phyloP scores from a whole-genome alignment of 2,888 invertebrate species.

The Acanthosepion esculentum region DNA sequence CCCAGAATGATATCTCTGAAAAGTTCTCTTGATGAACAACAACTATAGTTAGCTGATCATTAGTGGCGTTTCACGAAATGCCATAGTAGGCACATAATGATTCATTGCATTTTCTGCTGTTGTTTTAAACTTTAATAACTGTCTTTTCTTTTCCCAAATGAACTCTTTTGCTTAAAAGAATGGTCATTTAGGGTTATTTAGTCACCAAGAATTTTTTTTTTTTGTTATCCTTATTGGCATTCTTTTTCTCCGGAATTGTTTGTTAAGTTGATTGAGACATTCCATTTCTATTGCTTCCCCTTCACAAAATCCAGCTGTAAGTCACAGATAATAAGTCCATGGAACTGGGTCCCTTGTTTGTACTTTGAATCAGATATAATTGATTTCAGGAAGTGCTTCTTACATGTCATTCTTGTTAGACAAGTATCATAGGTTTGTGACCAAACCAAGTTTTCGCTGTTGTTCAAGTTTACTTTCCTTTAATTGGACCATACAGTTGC shows the following conservation, averaged over 20 bases:
- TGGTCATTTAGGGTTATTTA: not conserved
- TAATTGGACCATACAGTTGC: no score
- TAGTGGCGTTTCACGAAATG: not conserved
- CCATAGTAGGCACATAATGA: not conserved
- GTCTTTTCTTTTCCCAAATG: not conserved
- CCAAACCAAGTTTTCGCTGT: not conserved
- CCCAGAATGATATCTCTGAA: not conserved
- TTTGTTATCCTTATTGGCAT: not conserved
- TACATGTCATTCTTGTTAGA: not conserved
- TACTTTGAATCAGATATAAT: not conserved
- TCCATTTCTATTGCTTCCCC: not conserved
- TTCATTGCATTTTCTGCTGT: not conserved
- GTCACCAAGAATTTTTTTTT: not conserved
- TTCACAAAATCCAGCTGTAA: not conserved
- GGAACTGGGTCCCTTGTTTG: not conserved
- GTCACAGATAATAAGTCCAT: not conserved
- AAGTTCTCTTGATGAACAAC: not conserved
- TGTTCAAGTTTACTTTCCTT: not conserved
- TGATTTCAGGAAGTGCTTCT: slow-evolving; percentile 15
- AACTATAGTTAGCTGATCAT: not conserved
- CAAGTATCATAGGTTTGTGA: not conserved
- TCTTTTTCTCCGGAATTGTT: not conserved
- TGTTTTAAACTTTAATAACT: not conserved
- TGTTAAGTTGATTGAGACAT: not conserved
- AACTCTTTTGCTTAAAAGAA: not conserved